Base-by-base conservation (phyloP, 2,888 invertebrate species). In the Thymelicus lineola region DNA sequence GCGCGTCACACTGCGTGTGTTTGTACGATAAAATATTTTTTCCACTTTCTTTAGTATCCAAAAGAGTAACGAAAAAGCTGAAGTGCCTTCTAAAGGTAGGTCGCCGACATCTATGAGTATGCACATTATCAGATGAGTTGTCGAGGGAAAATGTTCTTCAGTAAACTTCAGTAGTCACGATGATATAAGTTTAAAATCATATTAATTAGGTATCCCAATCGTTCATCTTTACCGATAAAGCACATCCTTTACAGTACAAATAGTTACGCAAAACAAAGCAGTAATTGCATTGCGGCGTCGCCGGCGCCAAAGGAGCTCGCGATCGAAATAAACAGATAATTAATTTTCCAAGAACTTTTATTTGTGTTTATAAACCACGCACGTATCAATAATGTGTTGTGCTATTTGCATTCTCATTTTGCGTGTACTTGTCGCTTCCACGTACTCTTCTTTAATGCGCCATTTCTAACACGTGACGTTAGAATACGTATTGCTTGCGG, bases 311-410 rank as follows among this genome's bases (percentile, higher is more conserved):
- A 72, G 72, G 48, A 73, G 67, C 71, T 75, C 75, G 75, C 75
- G 77, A 79, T 80, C 76, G 71, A 81, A 81, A 82, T 82, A 80
- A 77, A 82, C 77, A 76, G 75, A 78, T 77, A 80, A 75, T 77
- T 76, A 75, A 74, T 78, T 76, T 89, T 89, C 89, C 78, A 71
- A 83, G 89, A 89, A 89, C 61, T 72, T 78, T 82, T 85, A 84
- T 85, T 86, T 84, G 73, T 82, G 81, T 83, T 81, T 82, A 79
- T 79, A 79, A 75, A 78, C 80, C 77, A 75, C 76, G 78, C 78
- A 78, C 77, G 81, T 68, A 68, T 69, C 68, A 69, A 62, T 68
- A 57, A 69, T 63, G 67, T 67, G 65, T 61, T 57, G 65, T 36
- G 68, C 68, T 63, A 69, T 69, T 69, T 69, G 57, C 68, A 62